Percentiles rank a stretch among this genome's conserved stretches.
Conservation (phyloP, 2,797 vertebrate species). For the Fistularia commersonii region DNA sequence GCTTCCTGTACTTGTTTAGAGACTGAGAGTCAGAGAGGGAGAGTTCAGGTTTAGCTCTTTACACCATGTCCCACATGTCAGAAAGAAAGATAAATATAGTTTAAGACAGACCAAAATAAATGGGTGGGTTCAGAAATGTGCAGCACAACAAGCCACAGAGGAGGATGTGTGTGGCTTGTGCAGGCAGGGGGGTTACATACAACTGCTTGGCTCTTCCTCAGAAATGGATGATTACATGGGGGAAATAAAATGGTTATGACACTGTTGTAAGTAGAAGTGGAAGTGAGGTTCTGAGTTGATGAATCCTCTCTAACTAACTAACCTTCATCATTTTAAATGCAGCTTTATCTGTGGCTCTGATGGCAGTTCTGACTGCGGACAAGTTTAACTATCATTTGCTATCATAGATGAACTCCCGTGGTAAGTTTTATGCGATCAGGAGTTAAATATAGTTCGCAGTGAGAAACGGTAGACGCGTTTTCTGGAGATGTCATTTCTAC, state of each 20-base stretch:
- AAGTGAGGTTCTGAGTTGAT: slow-evolving; percentile 74
- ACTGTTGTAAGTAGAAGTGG: slow-evolving; percentile 69
- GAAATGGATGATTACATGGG: slow-evolving; percentile 80
- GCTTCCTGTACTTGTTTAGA: slow-evolving; percentile 21
- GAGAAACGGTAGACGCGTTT: slow-evolving; percentile 6
- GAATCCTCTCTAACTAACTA: slow-evolving; percentile 55
- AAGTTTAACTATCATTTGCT: slow-evolving; percentile 21
- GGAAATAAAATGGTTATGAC: slow-evolving; percentile 84
- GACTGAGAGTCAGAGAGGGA: slow-evolving; percentile 18
- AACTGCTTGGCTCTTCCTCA: slow-evolving; percentile 80
- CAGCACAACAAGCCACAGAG: slow-evolving; percentile 86
- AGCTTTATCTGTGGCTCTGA: slow-evolving; percentile 19
- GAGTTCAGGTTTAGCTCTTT: slow-evolving; percentile 50
- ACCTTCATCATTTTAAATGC: slow-evolving; percentile 61
- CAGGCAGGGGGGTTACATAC: slow-evolving; percentile 77
- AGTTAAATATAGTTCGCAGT: slow-evolving; percentile 24
- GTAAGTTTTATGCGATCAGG: slow-evolving; percentile 1
- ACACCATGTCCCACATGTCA: slow-evolving; percentile 81
- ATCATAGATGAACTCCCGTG: slow-evolving; percentile 14
- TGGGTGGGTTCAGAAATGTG: slow-evolving; percentile 84
- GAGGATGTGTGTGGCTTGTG: slow-evolving; percentile 61
- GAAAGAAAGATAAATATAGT: slow-evolving; percentile 85
- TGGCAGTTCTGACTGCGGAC: slow-evolving; percentile 20
- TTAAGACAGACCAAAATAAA: slow-evolving; percentile 88
- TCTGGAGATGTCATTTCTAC: slow-evolving; percentile 1